phyloP scores from a whole-genome alignment of 2,113 vertebrate species.

The Vireo altiloquus region DNA sequence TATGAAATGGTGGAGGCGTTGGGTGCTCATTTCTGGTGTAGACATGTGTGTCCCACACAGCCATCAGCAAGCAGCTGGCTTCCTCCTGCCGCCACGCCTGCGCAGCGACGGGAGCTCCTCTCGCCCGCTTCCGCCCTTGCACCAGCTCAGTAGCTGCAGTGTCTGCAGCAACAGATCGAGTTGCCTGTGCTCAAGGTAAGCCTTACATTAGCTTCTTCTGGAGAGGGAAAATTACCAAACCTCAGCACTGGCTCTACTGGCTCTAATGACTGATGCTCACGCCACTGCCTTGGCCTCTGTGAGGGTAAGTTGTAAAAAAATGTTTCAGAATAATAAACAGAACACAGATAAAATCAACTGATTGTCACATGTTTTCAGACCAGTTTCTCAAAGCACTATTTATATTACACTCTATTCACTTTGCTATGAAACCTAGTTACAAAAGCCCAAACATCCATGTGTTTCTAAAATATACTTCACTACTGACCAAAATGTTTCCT shows the following conservation, averaged over 20 bases:
- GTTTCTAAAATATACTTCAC: not conserved
- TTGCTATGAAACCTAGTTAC: not conserved
- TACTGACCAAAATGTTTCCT: not conserved
- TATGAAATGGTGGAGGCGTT: fast-evolving
- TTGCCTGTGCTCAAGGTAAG: not conserved
- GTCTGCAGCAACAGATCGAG: not conserved
- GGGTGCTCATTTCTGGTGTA: not conserved
- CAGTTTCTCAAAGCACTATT: not conserved
- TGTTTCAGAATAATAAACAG: not conserved
- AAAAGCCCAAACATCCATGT: not conserved
- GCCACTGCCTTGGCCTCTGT: not conserved
- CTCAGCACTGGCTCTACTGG: not conserved
- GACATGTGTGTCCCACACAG: fast-evolving
- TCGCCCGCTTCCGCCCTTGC: fast-evolving
- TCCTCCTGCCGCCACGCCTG: fast-evolving
- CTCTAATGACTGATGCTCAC: not conserved
- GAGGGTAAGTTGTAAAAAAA: not conserved
- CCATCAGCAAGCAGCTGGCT: not conserved
- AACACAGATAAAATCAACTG: not conserved
- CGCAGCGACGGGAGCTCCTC: fast-evolving
- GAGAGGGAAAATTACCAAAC: not conserved
- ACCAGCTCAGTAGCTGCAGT: not conserved
- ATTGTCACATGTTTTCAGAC: not conserved
- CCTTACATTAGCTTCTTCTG: not conserved
- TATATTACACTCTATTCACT: not conserved